phyloP scores from a whole-genome alignment of 2,113 vertebrate species.

The Xiphophorus couchianus region DNA sequence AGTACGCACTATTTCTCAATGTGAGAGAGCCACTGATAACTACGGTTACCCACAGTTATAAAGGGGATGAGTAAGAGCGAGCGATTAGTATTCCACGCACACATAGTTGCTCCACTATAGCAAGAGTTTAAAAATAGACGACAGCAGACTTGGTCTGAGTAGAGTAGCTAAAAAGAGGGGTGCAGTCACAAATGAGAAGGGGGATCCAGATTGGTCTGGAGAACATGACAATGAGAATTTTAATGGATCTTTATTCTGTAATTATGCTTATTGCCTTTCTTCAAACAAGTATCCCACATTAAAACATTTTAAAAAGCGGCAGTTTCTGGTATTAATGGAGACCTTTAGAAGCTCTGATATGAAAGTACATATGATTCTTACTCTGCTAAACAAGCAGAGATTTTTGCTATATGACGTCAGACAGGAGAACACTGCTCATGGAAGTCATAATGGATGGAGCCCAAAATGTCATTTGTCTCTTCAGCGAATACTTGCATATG shows the following conservation, averaged over 20 bases:
- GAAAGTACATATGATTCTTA: no score
- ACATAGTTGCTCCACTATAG: constrained; percentile 61
- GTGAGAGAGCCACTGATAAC: constrained; percentile 48
- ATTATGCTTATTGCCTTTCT: constrained; percentile 7
- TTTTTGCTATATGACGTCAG: no score
- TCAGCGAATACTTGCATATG: no score
- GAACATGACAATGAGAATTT: neutral
- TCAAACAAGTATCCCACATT: neutral
- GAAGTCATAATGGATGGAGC: no score
- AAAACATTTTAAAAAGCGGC: neutral
- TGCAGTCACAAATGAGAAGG: constrained; percentile 21
- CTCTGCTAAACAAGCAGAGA: no score
- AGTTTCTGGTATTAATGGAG: no score
- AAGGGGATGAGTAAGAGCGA: constrained; percentile 33
- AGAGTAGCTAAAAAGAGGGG: constrained; percentile 57
- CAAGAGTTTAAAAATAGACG: constrained; percentile 75
- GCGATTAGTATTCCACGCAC: constrained; percentile 73
- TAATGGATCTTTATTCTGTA: neutral
- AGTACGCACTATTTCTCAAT: constrained; percentile 43
- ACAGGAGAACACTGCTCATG: no score
- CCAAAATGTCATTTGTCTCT: no score
- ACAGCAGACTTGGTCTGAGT: constrained; percentile 52
- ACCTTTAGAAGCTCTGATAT: no score
- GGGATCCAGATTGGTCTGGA: constrained; percentile 38
- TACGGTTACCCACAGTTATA: constrained; percentile 45